phyloP scores from a whole-genome alignment of 2,113 vertebrate genomes.

The Xenopus borealis region DNA sequence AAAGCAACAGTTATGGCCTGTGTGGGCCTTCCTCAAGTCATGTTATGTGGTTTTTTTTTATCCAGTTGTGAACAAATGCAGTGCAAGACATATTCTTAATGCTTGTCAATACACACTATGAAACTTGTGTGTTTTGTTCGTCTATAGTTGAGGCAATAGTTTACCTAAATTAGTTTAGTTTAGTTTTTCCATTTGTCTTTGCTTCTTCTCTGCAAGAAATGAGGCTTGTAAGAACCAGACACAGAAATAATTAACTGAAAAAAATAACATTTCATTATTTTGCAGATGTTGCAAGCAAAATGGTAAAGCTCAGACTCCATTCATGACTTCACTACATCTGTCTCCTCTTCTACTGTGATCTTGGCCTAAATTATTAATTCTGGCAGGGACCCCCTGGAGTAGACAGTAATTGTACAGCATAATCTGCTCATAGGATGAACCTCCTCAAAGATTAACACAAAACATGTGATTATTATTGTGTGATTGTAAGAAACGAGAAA shows the following conservation, averaged over 20 bases:
- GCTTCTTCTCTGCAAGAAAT: no score
- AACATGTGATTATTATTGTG: slow-evolving; percentile 24
- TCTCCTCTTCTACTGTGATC: slow-evolving; percentile 29
- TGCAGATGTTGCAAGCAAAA: slow-evolving; percentile 18
- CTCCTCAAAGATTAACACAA: slow-evolving; percentile 32
- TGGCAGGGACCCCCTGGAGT: slow-evolving; percentile 20
- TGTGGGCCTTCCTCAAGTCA: no score
- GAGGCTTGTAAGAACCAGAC: no score
- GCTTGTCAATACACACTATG: no score
- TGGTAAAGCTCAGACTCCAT: not conserved
- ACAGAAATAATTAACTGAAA: not conserved
- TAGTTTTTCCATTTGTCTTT: no score
- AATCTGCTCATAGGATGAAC: slow-evolving; percentile 1
- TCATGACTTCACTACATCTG: slow-evolving; percentile 34
- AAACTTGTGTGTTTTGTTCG: no score
- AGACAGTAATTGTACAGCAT: slow-evolving; percentile 21
- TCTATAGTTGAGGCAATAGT: no score
- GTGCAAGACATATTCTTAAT: no score
- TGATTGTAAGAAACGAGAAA: not conserved
- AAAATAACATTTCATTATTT: slow-evolving; percentile 9
- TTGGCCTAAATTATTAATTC: slow-evolving; percentile 16
- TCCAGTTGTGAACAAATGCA: no score
- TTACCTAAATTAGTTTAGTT: no score
- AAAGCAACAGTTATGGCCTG: no score
- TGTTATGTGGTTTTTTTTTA: no score